These are phyloP conservation scores for Bolborhynchus lineola DNA, from an alignment of 2,113 vertebrate species.

Conservation along the genomic window DNA sequence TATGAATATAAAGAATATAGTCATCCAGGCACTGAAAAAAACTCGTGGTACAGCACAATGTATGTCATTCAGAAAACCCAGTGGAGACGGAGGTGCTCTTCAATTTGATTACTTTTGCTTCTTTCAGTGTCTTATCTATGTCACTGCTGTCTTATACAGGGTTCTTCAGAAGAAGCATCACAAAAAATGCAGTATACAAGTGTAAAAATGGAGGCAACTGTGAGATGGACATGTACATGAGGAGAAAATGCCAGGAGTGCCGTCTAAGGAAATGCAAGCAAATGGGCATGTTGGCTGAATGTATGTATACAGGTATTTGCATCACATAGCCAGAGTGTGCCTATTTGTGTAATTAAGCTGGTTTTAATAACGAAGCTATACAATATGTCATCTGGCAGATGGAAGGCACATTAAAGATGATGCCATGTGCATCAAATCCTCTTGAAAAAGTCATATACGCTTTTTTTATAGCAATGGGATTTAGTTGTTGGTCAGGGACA, in stretches of 20 bases:
- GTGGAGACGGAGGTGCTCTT: not conserved
- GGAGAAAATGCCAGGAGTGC: slow-evolving; percentile 96
- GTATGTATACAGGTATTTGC: slow-evolving; percentile 86
- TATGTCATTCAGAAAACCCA: not conserved
- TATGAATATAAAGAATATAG: not conserved
- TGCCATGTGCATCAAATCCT: not conserved
- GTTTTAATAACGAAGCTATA: not conserved
- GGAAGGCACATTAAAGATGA: not conserved
- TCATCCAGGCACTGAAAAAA: not conserved
- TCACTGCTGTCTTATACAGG: slow-evolving; percentile 72
- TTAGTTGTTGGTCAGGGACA: not conserved
- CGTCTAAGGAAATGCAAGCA: slow-evolving; percentile 95
- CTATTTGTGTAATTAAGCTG: not conserved
- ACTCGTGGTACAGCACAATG: not conserved
- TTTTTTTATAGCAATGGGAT: not conserved
- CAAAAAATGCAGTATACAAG: slow-evolving; percentile 98
- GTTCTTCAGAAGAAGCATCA: slow-evolving; percentile 97
- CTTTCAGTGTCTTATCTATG: not conserved
- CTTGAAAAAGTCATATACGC: not conserved
- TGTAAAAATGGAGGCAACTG: slow-evolving; percentile 97
- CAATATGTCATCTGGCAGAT: not conserved
- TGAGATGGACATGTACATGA: slow-evolving; percentile 99
- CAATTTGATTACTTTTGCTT: slow-evolving; percentile 11
- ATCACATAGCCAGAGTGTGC: not conserved
- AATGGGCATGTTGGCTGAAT: slow-evolving; percentile 99